Evolutionary conservation across 2,797 vertebrate genomes (phyloP).

Genomic region (Oophaga sylvatica): DNA sequence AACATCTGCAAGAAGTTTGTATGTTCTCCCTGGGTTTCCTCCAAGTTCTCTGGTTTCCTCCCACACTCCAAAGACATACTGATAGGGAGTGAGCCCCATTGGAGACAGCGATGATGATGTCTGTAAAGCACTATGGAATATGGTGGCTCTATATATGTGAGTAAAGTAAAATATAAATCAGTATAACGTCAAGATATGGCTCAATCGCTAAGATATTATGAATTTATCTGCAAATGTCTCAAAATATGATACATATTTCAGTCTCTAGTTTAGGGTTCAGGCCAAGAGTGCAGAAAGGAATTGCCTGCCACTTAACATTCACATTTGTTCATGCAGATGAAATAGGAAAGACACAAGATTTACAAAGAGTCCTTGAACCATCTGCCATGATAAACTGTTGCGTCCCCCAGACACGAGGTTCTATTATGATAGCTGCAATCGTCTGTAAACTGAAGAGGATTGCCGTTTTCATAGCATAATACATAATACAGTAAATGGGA

Average conservation of each 20-base stretch:
- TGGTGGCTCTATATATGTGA: too few species aligned
- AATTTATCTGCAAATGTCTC: too few species aligned
- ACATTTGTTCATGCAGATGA: background rate
- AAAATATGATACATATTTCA: background rate
- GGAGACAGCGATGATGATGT: too few species aligned
- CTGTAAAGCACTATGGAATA: too few species aligned
- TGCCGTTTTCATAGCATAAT: background rate
- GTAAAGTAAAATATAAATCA: too few species aligned
- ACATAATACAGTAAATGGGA: conserved; percentile 8
- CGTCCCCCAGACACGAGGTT: conserved; percentile 5
- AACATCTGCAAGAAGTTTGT: too few species aligned
- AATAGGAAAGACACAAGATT: conserved; percentile 4
- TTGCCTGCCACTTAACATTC: background rate
- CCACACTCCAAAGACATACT: too few species aligned
- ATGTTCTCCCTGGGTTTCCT: too few species aligned
- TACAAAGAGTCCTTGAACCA: background rate
- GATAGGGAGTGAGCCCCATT: too few species aligned
- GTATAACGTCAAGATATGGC: too few species aligned
- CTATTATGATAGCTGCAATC: background rate
- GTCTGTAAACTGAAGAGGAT: background rate
- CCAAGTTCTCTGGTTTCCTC: too few species aligned
- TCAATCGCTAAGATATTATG: too few species aligned
- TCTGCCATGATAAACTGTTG: background rate
- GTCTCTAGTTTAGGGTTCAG: background rate
- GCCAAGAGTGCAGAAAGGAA: conserved; percentile 1